Conservation (phyloP, 2,113 vertebrate genomes). For the Megaceryle torquata region DNA sequence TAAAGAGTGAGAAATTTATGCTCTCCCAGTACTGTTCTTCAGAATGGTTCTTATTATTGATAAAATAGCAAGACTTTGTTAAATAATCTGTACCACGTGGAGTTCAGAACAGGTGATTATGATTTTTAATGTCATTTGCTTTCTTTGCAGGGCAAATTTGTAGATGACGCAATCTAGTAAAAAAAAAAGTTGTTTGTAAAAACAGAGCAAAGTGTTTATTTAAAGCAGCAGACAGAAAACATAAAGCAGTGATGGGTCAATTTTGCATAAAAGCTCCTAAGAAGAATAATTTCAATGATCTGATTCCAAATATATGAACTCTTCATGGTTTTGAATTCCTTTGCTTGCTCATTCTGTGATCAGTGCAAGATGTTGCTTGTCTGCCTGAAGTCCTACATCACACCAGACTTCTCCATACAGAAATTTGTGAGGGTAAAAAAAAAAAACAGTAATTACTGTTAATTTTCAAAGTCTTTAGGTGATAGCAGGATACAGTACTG, state of each 20-base stretch:
- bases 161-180: not conserved
- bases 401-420: not conserved
- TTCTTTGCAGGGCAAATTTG: not conserved
- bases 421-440: not conserved
- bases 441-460: not conserved
- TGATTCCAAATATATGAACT: not conserved
- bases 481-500: not conserved
- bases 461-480: not conserved
- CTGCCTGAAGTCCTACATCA: not conserved
- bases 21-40: not conserved
- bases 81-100: not conserved
- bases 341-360: not conserved
- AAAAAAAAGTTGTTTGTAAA: not conserved
- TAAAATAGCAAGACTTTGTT: constrained; percentile 4
- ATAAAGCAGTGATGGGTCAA: constrained; percentile 32
- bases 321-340: not conserved
- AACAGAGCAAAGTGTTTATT: constrained; percentile 12
- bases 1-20: not conserved
- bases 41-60: constrained; percentile 9
- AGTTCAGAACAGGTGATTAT: constrained; percentile 10
- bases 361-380: not conserved
- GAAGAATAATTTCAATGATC: constrained; percentile 1
- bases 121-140: constrained; percentile 40
- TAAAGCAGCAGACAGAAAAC: constrained; percentile 42
- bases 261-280: constrained; percentile 60